Evolutionary conservation across 1,140 invertebrate genomes (phyloP).

Genomic region (Drosophila carrolli): DNA sequence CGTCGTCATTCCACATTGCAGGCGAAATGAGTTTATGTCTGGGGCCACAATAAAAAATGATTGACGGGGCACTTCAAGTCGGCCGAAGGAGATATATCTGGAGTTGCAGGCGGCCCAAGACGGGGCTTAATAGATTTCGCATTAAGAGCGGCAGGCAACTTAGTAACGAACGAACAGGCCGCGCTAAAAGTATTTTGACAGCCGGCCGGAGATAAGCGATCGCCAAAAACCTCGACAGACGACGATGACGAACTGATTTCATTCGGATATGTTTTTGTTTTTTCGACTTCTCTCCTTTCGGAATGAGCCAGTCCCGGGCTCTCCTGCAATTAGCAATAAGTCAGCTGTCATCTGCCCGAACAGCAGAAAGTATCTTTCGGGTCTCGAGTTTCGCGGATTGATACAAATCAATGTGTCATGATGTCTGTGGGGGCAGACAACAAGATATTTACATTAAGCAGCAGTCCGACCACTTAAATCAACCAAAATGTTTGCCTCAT

Average conservation of each 20-base stretch:
- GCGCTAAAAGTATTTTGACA: constrained; percentile 82
- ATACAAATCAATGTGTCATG: constrained; percentile 76
- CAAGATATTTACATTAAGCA: constrained; percentile 81
- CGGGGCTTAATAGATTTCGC: constrained; percentile 44
- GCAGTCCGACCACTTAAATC: constrained; percentile 59
- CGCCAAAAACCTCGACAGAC: constrained; percentile 40
- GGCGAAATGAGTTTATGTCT: constrained; percentile 81
- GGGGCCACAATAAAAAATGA: constrained; percentile 81
- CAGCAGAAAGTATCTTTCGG: constrained; percentile 58
- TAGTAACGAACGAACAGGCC: constrained; percentile 44
- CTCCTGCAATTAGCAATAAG: constrained; percentile 79
- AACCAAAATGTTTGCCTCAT: constrained; percentile 59
- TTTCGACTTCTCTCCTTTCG: constrained; percentile 12
- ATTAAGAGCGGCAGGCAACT: constrained; percentile 46
- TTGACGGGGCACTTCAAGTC: constrained; percentile 77
- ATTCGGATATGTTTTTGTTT: constrained; percentile 25
- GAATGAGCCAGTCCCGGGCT: constrained; percentile 3
- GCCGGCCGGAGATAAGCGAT: constrained; percentile 72
- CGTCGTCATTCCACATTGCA: constrained; percentile 57
- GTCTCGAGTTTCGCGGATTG: constrained; percentile 58
- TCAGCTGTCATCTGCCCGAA: constrained; percentile 66
- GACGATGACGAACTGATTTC: constrained; percentile 80
- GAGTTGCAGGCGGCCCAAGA: constrained; percentile 23
- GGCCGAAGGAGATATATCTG: constrained; percentile 46
- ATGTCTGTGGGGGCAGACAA: constrained; percentile 45